Conservation (phyloP, 2,888 invertebrate genomes). For the Spilarctia lutea region DNA sequence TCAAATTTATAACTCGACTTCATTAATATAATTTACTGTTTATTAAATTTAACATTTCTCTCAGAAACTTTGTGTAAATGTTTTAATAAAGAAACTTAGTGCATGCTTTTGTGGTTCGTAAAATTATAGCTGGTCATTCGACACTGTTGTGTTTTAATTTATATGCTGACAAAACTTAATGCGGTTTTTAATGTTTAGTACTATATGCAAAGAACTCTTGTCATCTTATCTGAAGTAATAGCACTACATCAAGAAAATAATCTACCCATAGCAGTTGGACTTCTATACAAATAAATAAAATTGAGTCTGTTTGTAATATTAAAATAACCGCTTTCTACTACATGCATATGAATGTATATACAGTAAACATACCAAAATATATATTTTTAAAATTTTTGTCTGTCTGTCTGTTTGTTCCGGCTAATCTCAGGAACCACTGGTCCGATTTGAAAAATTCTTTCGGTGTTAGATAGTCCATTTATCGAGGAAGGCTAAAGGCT, state of each 20-base stretch:
- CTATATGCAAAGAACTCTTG: too few species aligned
- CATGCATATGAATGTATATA: too few species aligned
- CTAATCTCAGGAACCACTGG: too few species aligned
- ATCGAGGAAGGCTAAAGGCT: too few species aligned
- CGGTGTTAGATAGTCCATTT: too few species aligned
- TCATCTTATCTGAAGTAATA: not conserved
- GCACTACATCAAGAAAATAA: not conserved
- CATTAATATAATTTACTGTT: constrained; percentile 62
- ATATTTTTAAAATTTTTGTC: too few species aligned
- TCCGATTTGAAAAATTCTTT: too few species aligned
- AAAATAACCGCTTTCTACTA: too few species aligned
- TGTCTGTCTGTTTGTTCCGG: too few species aligned
- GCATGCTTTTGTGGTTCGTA: constrained; percentile 24
- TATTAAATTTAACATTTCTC: constrained; percentile 69
- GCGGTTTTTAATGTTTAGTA: not conserved
- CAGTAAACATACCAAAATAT: too few species aligned
- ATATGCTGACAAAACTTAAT: constrained; percentile 7
- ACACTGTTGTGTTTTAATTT: not conserved
- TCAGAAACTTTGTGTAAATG: constrained; percentile 57
- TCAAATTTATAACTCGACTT: constrained; percentile 50
- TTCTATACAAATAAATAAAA: too few species aligned
- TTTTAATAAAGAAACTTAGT: constrained; percentile 65
- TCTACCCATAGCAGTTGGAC: not conserved
- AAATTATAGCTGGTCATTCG: constrained; percentile 6
- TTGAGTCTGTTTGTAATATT: too few species aligned